phyloP scores from a whole-genome alignment of 2,113 vertebrate species.

The Xenopus borealis region DNA sequence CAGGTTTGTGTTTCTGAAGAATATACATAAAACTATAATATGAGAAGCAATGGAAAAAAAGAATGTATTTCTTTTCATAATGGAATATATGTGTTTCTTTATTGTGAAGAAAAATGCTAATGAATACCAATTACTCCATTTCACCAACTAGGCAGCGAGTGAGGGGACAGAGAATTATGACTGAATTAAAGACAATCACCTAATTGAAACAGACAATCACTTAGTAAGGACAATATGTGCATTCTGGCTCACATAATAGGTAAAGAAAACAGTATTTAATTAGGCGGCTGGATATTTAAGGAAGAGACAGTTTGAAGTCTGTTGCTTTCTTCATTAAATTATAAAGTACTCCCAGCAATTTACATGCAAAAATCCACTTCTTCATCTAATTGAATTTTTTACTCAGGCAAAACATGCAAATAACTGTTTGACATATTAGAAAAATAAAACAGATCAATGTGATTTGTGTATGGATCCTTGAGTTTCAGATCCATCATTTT shows the following conservation, averaged over 20 bases:
- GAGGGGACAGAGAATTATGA: conserved; percentile 25
- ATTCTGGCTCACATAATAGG: conserved; percentile 43
- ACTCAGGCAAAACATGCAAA: conserved; percentile 15
- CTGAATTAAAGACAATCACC: conserved; percentile 41
- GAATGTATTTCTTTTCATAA: background rate
- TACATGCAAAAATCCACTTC: conserved; percentile 39
- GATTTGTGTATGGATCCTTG: background rate
- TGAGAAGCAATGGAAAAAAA: background rate
- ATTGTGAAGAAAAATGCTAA: conserved; percentile 14
- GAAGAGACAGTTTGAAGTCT: conserved; percentile 41
- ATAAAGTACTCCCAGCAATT: conserved; percentile 39
- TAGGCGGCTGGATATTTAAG: conserved; percentile 41
- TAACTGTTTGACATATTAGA: background rate
- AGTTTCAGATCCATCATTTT: background rate
- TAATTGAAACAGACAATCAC: conserved; percentile 47
- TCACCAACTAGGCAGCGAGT: background rate
- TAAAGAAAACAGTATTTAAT: conserved; percentile 46
- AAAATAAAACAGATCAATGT: background rate
- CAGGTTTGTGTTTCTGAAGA: too few relatives aligned
- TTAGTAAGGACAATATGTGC: conserved; percentile 47
- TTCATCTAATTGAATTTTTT: background rate
- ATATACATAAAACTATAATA: background rate
- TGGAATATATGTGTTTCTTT: background rate
- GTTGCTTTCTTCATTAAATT: conserved; percentile 41
- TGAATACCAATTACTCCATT: conserved; percentile 12